Percentiles rank a stretch among this genome's conserved stretches.
Conservation (phyloP, 1,140 invertebrate genomes). For the Drosophila rhopaloa region DNA sequence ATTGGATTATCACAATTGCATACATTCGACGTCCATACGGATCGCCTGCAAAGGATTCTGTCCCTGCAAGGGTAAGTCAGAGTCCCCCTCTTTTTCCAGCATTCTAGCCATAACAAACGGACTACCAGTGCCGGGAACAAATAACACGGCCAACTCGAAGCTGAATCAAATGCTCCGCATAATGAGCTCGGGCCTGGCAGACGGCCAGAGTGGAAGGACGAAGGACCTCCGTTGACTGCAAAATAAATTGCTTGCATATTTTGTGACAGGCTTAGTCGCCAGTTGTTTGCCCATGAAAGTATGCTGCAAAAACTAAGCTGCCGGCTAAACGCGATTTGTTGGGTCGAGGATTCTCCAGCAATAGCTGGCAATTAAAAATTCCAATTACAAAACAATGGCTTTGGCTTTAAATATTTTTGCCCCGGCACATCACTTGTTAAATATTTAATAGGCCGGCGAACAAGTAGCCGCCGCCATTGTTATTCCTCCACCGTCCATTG, state of each 20-base stretch:
- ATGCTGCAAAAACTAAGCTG: constrained; percentile 32
- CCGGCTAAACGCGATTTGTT: constrained; percentile 22
- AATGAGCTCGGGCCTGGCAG: constrained; percentile 64
- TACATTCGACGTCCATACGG: constrained; percentile 90
- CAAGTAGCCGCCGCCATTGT: constrained; percentile 61
- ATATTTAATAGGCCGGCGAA: constrained; percentile 69
- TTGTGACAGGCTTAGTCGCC: constrained; percentile 27
- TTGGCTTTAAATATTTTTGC: constrained; percentile 56
- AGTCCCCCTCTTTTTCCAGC: constrained; percentile 20
- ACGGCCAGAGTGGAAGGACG: constrained; percentile 39
- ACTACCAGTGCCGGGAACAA: constrained; percentile 12
- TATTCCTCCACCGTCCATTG: constrained; percentile 53
- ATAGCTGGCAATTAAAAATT: constrained; percentile 45
- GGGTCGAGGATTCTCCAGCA: neutral
- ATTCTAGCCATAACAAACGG: constrained; percentile 21
- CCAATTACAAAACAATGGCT: constrained; percentile 61
- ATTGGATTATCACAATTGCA: constrained; percentile 96
- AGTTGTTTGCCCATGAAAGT: constrained; percentile 39
- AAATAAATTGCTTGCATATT: constrained; percentile 64
- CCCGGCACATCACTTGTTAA: constrained; percentile 55
- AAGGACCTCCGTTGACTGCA: constrained; percentile 24
- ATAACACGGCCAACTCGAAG: constrained; percentile 7
- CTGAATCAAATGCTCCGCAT: constrained; percentile 48
- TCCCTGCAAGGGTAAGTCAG: constrained; percentile 89
- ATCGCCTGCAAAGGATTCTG: constrained; percentile 95